These are phyloP conservation scores for Scotopteryx bipunctaria DNA, from an alignment of 2,888 invertebrate species.

Conservation along the genomic window DNA sequence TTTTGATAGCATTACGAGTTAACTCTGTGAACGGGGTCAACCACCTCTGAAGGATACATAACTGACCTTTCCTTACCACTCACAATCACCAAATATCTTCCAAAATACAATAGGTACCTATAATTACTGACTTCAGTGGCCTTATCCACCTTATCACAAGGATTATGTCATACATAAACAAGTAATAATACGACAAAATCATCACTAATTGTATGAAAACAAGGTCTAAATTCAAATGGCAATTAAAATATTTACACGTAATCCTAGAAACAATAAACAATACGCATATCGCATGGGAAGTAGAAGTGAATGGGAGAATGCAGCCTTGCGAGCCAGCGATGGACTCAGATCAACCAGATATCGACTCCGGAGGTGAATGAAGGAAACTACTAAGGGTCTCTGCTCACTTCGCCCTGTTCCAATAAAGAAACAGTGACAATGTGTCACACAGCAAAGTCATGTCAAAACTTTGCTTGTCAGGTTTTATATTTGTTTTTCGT, in stretches of 20 bases:
- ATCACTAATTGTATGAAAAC: slow-evolving; percentile 1
- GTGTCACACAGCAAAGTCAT: too few relatives aligned
- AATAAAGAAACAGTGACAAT: too few relatives aligned
- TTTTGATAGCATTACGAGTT: neutral
- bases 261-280: slow-evolving; percentile 31
- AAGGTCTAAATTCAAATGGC: slow-evolving; percentile 18
- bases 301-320: slow-evolving; percentile 38
- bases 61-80: slow-evolving; percentile 14
- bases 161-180: slow-evolving; percentile 33
- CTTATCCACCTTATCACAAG: slow-evolving; percentile 27
- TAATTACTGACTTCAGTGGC: slow-evolving; percentile 16
- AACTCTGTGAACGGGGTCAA: slow-evolving; percentile 10
- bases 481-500: too few relatives aligned
- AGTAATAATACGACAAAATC: slow-evolving; percentile 16
- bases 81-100: slow-evolving; percentile 10
- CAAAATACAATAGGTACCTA: slow-evolving; percentile 24
- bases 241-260: slow-evolving; percentile 24
- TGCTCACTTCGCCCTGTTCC: too few relatives aligned
- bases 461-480: too few relatives aligned
- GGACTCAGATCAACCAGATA: slow-evolving; percentile 30
- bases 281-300: slow-evolving; percentile 43
- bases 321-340: slow-evolving; percentile 44
- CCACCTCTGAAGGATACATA: neutral
- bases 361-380: slow-evolving; percentile 25
- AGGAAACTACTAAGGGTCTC: slow-evolving; percentile 11